These are phyloP conservation scores for Leuciscus waleckii DNA, from an alignment of 2,797 vertebrate genomes.

Conservation along the genomic window DNA sequence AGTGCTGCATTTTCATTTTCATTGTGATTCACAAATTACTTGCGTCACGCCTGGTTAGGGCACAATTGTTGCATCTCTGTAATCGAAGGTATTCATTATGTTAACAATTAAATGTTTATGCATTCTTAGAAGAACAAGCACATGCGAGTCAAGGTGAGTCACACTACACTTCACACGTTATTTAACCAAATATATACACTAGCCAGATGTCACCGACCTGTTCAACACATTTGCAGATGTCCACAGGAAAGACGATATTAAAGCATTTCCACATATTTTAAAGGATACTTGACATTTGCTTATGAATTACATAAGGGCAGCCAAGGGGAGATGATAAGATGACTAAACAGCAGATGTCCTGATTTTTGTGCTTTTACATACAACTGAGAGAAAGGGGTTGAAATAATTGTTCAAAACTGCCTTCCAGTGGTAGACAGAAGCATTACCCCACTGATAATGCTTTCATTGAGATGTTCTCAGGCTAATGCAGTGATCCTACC, in stretches of 20 bases:
- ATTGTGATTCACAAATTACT: background rate
- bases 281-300: slow-evolving; percentile 18
- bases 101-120: slow-evolving; percentile 6
- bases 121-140: background rate
- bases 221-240: background rate
- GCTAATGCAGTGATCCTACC: background rate
- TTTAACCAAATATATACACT: background rate
- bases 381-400: background rate
- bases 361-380: background rate
- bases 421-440: slow-evolving; percentile 38
- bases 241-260: background rate
- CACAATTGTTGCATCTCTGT: background rate
- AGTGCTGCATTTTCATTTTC: background rate
- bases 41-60: background rate
- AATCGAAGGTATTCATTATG: background rate
- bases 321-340: slow-evolving; percentile 4
- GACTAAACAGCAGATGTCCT: slow-evolving; percentile 22
- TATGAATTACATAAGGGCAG: slow-evolving; percentile 7
- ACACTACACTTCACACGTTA: background rate
- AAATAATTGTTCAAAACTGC: slow-evolving; percentile 4
- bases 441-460: background rate
- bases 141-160: background rate
- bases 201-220: background rate
- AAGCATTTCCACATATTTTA: slow-evolving; percentile 9
- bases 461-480: background rate